Percentiles rank a stretch among this genome's conserved stretches.
Conservation (phyloP, 2,888 invertebrate genomes). For the Villa cingulata region DNA sequence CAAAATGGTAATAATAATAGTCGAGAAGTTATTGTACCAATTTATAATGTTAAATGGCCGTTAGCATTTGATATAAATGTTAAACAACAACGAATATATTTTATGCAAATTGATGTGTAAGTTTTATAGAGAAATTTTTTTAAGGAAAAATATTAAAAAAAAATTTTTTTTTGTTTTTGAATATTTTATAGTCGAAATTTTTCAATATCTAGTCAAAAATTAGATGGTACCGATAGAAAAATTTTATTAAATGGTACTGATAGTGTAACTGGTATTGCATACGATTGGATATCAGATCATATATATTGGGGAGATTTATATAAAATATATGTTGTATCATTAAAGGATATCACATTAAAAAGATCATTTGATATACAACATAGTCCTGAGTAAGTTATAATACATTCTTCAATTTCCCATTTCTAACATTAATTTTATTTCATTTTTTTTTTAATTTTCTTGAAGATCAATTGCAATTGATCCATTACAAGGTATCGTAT, state of each 20-base stretch:
- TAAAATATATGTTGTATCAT: constrained; percentile 51
- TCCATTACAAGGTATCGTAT: constrained; percentile 56
- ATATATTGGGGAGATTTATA: constrained; percentile 69
- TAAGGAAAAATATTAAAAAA: too few relatives aligned
- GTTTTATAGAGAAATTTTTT: too few relatives aligned
- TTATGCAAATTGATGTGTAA: constrained; percentile 42
- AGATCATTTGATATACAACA: constrained; percentile 44
- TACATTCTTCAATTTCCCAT: not conserved
- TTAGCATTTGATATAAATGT: constrained; percentile 57
- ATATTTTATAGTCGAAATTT: constrained; percentile 30
- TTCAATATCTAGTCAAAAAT: constrained; percentile 48
- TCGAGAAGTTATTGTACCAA: constrained; percentile 52
- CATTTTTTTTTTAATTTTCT: constrained; percentile 3
- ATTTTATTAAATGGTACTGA: constrained; percentile 47
- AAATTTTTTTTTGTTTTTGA: too few relatives aligned
- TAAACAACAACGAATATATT: constrained; percentile 46
- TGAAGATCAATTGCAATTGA: constrained; percentile 53
- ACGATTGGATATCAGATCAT: constrained; percentile 72
- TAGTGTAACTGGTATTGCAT: constrained; percentile 52
- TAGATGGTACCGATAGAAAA: constrained; percentile 46
- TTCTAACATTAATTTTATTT: not conserved
- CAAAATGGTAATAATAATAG: constrained; percentile 14
- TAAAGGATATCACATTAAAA: constrained; percentile 42
- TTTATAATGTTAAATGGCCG: constrained; percentile 50
- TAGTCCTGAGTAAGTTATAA: constrained; percentile 40